A percentile compares a stretch with the other conserved stretches of the same genome.
phyloP scores from a whole-genome alignment of 2,888 invertebrate species.

The Catotricha subobsoleta region DNA sequence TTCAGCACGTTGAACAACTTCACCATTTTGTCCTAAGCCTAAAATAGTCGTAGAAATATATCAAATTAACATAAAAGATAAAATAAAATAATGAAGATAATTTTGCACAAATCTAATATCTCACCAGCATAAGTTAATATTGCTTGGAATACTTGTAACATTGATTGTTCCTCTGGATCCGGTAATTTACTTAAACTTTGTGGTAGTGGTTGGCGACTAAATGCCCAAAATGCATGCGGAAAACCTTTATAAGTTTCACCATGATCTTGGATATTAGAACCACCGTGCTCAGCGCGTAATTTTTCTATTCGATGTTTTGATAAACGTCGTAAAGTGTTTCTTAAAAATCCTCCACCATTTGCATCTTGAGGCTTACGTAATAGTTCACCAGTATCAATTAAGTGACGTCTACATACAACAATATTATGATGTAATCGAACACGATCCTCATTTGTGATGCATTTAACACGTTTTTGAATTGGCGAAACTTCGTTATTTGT shows the following conservation, averaged over 20 bases:
- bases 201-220: slow-evolving; percentile 58
- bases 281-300: slow-evolving; percentile 45
- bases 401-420: slow-evolving; percentile 59
- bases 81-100: too few species aligned
- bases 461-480: slow-evolving; percentile 40
- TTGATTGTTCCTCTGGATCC: slow-evolving; percentile 71
- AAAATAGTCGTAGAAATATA: too few species aligned
- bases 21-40: slow-evolving; percentile 52
- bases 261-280: slow-evolving; percentile 38
- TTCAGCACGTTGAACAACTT: slow-evolving; percentile 50
- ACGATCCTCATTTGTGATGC: slow-evolving; percentile 75
- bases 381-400: slow-evolving; percentile 60
- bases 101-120: too few species aligned
- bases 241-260: slow-evolving; percentile 78
- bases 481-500: slow-evolving; percentile 45
- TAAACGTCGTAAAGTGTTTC: slow-evolving; percentile 71
- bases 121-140: slow-evolving; percentile 80
- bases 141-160: slow-evolving; percentile 73
- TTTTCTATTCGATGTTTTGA: slow-evolving; percentile 74
- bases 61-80: too few species aligned
- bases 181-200: slow-evolving; percentile 71
- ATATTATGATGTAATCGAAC: slow-evolving; percentile 74
- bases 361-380: slow-evolving; percentile 68
- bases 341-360: slow-evolving; percentile 72
- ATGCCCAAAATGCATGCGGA: slow-evolving; percentile 78